Evolutionary conservation across 2,797 vertebrate species (phyloP).

Genomic region (Lindbergichthys nudifrons): DNA sequence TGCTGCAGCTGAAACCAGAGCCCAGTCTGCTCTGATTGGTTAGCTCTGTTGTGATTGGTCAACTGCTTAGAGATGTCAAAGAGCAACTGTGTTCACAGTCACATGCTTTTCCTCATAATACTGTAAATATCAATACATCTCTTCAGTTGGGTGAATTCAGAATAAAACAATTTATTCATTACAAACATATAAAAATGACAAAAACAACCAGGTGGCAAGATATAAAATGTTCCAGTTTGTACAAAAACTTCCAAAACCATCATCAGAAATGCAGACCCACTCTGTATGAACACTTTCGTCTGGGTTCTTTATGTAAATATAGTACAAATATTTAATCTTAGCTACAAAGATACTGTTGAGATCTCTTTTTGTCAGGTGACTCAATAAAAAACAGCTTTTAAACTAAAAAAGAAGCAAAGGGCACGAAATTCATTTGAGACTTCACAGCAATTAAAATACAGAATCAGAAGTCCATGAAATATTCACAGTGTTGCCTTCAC

Average conservation of each 20-base stretch:
- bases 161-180: slow-evolving; percentile 84
- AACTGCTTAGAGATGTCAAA: too few relatives aligned
- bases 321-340: slow-evolving; percentile 64
- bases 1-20: too few relatives aligned
- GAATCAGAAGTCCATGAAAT: slow-evolving; percentile 69
- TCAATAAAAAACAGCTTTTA: slow-evolving; percentile 50
- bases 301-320: slow-evolving; percentile 68
- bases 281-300: slow-evolving; percentile 62
- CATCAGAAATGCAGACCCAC: slow-evolving; percentile 66
- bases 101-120: slow-evolving; percentile 11
- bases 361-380: slow-evolving; percentile 50
- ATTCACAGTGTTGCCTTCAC: slow-evolving; percentile 83
- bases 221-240: slow-evolving; percentile 82
- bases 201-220: slow-evolving; percentile 71
- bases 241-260: slow-evolving; percentile 79
- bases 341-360: slow-evolving; percentile 50
- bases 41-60: too few relatives aligned
- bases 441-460: slow-evolving; percentile 55
- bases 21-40: too few relatives aligned
- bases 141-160: slow-evolving; percentile 42
- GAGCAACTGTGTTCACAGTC: slow-evolving; percentile 1
- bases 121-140: not conserved
- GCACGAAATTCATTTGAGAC: slow-evolving; percentile 66
- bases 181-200: slow-evolving; percentile 85
- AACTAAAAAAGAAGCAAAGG: slow-evolving; percentile 38